Conservation (phyloP, 2,888 invertebrate species). For the Drosophila helvetica region DNA sequence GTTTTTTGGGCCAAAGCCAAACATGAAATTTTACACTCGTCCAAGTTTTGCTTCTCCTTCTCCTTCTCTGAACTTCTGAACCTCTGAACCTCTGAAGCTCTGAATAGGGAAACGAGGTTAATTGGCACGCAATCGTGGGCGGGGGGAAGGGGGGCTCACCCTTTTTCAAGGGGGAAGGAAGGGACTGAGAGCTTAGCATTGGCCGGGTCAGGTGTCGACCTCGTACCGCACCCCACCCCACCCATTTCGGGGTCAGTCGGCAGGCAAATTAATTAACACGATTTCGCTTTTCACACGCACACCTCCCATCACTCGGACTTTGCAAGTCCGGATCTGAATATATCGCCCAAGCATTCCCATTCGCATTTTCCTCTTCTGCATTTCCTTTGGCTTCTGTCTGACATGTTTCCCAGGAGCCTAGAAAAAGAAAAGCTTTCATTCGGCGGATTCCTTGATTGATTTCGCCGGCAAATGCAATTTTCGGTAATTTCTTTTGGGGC, state of each 20-base stretch:
- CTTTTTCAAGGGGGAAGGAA: background rate
- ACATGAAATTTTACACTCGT: slow-evolving; percentile 19
- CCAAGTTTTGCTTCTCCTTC: slow-evolving; percentile 7
- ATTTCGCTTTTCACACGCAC: slow-evolving; percentile 50
- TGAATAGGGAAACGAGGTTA: slow-evolving; percentile 38
- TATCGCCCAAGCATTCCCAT: slow-evolving; percentile 20
- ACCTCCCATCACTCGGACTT: slow-evolving; percentile 2
- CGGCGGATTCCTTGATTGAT: slow-evolving; percentile 1
- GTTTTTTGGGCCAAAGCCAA: slow-evolving; percentile 2
- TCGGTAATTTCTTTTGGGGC: slow-evolving; percentile 2
- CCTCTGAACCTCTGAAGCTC: background rate
- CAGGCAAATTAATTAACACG: slow-evolving; percentile 68
- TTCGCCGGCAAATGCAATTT: background rate
- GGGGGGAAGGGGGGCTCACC: background rate
- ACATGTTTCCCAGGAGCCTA: background rate
- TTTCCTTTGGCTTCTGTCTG: slow-evolving; percentile 15
- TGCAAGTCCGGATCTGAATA: slow-evolving; percentile 16
- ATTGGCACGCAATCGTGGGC: slow-evolving; percentile 50
- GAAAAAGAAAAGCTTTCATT: background rate
- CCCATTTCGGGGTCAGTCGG: slow-evolving; percentile 8
- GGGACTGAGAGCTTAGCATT: slow-evolving; percentile 7
- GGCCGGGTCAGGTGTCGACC: slow-evolving; percentile 22
- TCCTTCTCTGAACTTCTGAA: background rate
- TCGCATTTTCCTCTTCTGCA: slow-evolving; percentile 10
- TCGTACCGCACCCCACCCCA: background rate